Base-by-base conservation (phyloP, 2,797 vertebrate genomes). In the Anguilla marmorata region DNA sequence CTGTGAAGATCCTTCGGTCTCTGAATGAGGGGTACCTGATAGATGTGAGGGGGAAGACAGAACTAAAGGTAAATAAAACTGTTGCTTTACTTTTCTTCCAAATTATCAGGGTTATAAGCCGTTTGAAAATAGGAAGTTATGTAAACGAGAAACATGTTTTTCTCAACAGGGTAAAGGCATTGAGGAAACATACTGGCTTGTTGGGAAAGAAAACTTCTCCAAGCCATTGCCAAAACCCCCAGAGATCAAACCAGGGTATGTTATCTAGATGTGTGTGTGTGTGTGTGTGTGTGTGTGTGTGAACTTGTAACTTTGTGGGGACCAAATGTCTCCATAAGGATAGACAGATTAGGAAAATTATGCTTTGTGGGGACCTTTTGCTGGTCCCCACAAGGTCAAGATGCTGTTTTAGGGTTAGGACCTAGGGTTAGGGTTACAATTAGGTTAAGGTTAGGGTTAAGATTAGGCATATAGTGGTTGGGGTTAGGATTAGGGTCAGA, bases 151-250 rank as follows among this genome's bases (percentile, higher is more conserved):
- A 21, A 2, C 82, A 80, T 37, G 30, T 88, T 69, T 84, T 1
- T 7, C 14, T 54, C 79, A 33, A 9, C 87, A 98, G 98, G 98
- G 98, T 33, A 99, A 98, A 94, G 98, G 98, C 1, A 50, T 85
- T 33, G 87, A 88, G 84, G 87, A 84, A 83, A 88, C 69, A 33
- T 76, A 76, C 74, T 50, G 80, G 80, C 50, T 84, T 54, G 45
- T 84, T 11, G 45, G 80, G 24, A 84, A 84, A 84, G 24, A 24
- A 52, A 84, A 54, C 50, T 84, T 54, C 48, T 24, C 45, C 8
- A 50, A 84, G 50, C 45, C 80, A 50, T 48, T 84, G 80, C 45
- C 80, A 52, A 50, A 84, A 12, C 80, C 80, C 3, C 80, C 45
- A 54, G 21, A 84, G 6, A 54, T 84, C 41, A 84, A 30, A 84